These are phyloP conservation scores for Apus apus DNA, from an alignment of 2,113 vertebrate genomes.

Conservation along the genomic window DNA sequence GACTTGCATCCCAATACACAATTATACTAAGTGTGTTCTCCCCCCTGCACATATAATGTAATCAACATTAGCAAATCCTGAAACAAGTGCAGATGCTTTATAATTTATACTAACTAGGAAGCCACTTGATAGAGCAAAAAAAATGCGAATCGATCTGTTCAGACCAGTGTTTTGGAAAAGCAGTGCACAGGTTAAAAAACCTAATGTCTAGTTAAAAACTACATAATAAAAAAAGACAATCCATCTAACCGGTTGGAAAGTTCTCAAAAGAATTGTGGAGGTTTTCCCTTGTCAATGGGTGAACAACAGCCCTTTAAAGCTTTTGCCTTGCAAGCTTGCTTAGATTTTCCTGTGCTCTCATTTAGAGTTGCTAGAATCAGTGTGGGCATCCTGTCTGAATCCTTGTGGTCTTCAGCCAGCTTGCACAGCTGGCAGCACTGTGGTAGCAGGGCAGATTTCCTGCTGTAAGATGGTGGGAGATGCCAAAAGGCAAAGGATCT, in stretches of 20 bases:
- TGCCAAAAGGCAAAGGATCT: not conserved
- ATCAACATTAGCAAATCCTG: not conserved
- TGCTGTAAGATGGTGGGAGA: not conserved
- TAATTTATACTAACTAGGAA: not conserved
- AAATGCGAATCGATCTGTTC: not conserved
- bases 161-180: not conserved
- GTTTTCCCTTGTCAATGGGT: not conserved
- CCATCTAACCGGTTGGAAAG: not conserved
- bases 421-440: not conserved
- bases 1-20: not conserved
- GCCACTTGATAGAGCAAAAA: not conserved
- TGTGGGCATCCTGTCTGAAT: not conserved
- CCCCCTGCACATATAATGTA: rapidly evolving
- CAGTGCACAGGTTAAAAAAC: not conserved
- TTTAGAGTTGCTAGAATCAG: not conserved
- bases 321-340: not conserved
- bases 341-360: not conserved
- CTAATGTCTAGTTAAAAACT: not conserved
- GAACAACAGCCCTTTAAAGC: not conserved
- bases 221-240: not conserved
- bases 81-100: not conserved
- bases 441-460: not conserved
- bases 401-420: not conserved
- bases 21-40: not conserved
- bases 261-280: not conserved